Evolutionary conservation across 2,797 vertebrate genomes (phyloP).

Genomic region (Leptodactylus fallax): DNA sequence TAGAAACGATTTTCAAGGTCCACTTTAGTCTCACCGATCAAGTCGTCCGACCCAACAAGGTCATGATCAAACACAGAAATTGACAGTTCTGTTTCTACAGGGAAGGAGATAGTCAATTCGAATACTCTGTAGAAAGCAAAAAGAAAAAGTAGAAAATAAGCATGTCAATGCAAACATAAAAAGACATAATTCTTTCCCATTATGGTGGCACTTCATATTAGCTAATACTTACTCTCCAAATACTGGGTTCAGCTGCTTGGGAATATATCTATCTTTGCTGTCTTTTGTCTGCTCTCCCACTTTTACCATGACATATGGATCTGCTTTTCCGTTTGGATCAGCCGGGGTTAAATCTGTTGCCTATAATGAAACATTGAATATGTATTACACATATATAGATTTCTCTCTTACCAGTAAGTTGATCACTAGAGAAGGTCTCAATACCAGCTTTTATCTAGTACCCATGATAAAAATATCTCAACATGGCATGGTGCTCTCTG

Average conservation of each 20-base stretch:
- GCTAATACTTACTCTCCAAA: slow-evolving; percentile 90
- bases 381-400: background rate
- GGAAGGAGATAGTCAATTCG: slow-evolving; percentile 90
- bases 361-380: slow-evolving; percentile 71
- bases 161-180: background rate
- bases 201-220: background rate
- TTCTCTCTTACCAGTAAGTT: too few species aligned
- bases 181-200: background rate
- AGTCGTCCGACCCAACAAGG: slow-evolving; percentile 87
- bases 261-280: slow-evolving; percentile 89
- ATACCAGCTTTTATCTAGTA: too few species aligned
- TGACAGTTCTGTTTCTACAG: slow-evolving; percentile 85
- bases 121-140: slow-evolving; percentile 81
- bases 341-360: slow-evolving; percentile 88
- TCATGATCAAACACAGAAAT: slow-evolving; percentile 89
- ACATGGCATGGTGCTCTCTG: too few species aligned
- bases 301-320: slow-evolving; percentile 88
- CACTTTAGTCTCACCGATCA: slow-evolving; percentile 88
- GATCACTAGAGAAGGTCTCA: too few species aligned
- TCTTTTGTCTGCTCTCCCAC: slow-evolving; percentile 80
- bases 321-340: slow-evolving; percentile 91
- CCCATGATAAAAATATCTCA: too few species aligned
- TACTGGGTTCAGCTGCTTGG: slow-evolving; percentile 92
- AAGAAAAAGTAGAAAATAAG: background rate
- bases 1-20: slow-evolving; percentile 96